Conservation (phyloP, 2,888 invertebrate species). For the Parnassius orleans region DNA sequence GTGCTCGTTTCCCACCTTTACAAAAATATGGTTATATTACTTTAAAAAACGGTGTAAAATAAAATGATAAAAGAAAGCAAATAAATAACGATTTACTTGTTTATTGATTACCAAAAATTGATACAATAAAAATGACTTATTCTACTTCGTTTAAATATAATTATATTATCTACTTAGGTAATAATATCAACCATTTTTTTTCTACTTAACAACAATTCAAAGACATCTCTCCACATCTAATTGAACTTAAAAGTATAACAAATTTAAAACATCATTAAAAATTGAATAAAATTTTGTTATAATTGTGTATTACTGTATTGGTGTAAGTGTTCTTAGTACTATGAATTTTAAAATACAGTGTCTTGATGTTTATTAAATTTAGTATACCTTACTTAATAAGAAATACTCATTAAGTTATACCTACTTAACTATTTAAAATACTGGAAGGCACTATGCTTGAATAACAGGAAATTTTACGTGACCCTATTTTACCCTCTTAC, state of each 20-base stretch:
- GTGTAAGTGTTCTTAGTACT: constrained; percentile 20
- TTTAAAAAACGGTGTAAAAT: no score
- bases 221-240: constrained; percentile 41
- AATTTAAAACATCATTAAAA: constrained; percentile 52
- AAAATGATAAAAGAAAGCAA: constrained; percentile 16
- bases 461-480: constrained; percentile 43
- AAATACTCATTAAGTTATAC: constrained; percentile 38
- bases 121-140: constrained; percentile 67
- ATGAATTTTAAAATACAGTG: background rate
- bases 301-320: constrained; percentile 1
- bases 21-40: no score
- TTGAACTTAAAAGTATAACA: constrained; percentile 32
- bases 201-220: constrained; percentile 46
- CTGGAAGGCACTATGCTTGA: constrained; percentile 77
- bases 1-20: no score
- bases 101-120: constrained; percentile 59
- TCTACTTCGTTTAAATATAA: constrained; percentile 55
- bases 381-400: constrained; percentile 34
- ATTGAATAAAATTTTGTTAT: constrained; percentile 9
- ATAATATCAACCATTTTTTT: constrained; percentile 47
- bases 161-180: constrained; percentile 59
- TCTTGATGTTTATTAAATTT: constrained; percentile 1
- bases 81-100: constrained; percentile 39
- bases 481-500: constrained; percentile 31
- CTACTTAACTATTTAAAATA: constrained; percentile 53